A percentile compares a stretch with the other conserved stretches of the same genome.
phyloP scores from a whole-genome alignment of 2,888 invertebrate genomes.

The Leptinotarsa juncta region DNA sequence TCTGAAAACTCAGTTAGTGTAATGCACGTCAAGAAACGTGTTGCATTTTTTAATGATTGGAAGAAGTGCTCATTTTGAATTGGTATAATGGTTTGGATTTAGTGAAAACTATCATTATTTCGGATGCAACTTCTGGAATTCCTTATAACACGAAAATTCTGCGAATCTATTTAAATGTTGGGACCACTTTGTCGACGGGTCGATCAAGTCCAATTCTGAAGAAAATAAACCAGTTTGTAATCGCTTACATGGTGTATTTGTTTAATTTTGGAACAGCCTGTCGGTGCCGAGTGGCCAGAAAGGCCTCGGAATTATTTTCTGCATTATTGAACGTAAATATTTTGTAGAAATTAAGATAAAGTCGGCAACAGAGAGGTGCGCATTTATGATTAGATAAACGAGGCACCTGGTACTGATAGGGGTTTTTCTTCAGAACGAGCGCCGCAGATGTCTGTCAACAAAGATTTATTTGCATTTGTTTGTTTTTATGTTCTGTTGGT shows the following conservation, averaged over 20 bases:
- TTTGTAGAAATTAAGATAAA: conserved; percentile 25
- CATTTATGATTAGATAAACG: conserved; percentile 26
- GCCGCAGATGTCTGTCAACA: conserved; percentile 23
- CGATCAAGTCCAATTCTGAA: neutral
- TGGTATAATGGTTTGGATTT: too few species aligned
- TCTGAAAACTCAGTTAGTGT: too few species aligned
- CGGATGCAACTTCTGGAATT: too few species aligned
- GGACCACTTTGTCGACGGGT: neutral
- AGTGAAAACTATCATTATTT: too few species aligned
- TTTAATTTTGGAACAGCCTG: conserved; percentile 35
- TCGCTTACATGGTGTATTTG: conserved; percentile 33
- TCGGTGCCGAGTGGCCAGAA: conserved; percentile 12
- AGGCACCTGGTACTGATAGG: conserved; percentile 19
- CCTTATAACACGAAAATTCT: too few species aligned
- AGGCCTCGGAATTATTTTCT: conserved; percentile 23
- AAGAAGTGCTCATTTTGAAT: too few species aligned
- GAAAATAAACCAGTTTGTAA: conserved; percentile 38
- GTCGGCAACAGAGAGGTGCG: conserved; percentile 22
- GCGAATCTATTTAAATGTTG: neutral
- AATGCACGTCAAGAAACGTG: too few species aligned
- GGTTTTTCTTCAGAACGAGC: conserved; percentile 17
- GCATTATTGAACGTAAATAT: conserved; percentile 22
- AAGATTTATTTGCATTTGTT: neutral
- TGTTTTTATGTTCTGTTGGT: conserved; percentile 1
- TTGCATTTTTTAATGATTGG: too few species aligned